Evolutionary conservation across 2,113 vertebrate genomes (phyloP), one percentile per base, ranked within the genome.

Genomic region (Murina feae): DNA sequence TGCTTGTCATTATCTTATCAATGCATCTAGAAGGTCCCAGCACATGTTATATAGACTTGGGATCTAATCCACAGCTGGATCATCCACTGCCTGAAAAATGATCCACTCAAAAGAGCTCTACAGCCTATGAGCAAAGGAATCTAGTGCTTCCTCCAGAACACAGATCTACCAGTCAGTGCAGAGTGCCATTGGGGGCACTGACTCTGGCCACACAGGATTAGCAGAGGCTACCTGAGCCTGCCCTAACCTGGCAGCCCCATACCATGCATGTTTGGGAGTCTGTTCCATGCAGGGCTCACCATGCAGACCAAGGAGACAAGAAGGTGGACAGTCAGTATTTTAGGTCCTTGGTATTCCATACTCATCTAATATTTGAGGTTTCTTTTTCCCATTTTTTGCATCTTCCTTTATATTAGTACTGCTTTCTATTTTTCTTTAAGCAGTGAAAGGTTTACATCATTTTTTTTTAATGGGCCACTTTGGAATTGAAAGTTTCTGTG

Each of bases 171-270:
- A 5, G 47, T 53, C 13, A 16, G 18, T 10, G 4, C 17, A 5
- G 18, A 30, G 1, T 2, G 0, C n/a, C 60, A 5, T 0, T 6
- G 20, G 66, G 53, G 71, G 32, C 17, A 3, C 9, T 8, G 21
- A 18, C 37, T 49, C 42, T 1, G 6, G 23, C 35, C 7, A 25
- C 0, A 1, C 11, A 32, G 11, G 16, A 20, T n/a, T 63, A 83
- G 47, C 47, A 53, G 42, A 37, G 20, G 30, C n/a, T 6, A 0
- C 20, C 47, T 35, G 79, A n/a, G 7, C 79, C 20, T 2, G 44
- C 16, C 51, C 2, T 12, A 28, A 63, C 7, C 9, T 14, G 32
- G 44, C 5, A 9, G 37, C 16, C 75, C 91, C 86, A 8, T 12
- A 9, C 28, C 23, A 42, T 4, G 10, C 55, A 28, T 30, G 20